Conservation (phyloP, 2,888 invertebrate genomes). For the Agrenia bidenticulata region DNA sequence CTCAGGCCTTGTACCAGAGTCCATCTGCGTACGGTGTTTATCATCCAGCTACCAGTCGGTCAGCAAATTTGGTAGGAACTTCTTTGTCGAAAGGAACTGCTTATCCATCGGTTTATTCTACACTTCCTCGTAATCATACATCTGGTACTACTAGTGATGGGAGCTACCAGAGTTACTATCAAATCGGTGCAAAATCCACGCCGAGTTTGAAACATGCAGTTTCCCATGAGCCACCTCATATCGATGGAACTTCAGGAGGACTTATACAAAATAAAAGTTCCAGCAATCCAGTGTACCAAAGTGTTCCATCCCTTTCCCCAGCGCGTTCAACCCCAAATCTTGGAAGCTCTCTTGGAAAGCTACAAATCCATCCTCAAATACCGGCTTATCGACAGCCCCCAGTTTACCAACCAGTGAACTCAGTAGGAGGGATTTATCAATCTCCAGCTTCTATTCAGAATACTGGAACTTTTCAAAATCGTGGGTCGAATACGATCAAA, state of each 20-base stretch:
- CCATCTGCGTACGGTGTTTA: not conserved
- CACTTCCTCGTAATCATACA: slow-evolving; percentile 37
- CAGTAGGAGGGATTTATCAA: slow-evolving; percentile 8
- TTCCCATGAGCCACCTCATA: not conserved
- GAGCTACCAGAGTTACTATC: slow-evolving; percentile 31
- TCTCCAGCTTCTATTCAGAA: too few relatives aligned
- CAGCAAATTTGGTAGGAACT: not conserved
- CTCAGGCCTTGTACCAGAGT: slow-evolving; percentile 8
- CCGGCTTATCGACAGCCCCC: slow-evolving; percentile 18
- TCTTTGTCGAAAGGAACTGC: not conserved
- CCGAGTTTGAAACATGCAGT: slow-evolving; percentile 32
- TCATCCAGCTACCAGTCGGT: not conserved
- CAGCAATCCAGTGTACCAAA: slow-evolving; percentile 28
- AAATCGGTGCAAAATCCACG: slow-evolving; percentile 44
- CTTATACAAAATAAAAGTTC: slow-evolving; percentile 24
- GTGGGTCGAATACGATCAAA: too few relatives aligned
- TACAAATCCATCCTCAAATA: slow-evolving; percentile 1
- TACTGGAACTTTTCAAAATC: too few relatives aligned
- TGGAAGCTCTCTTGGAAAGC: slow-evolving; percentile 25
- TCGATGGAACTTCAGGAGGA: not conserved
- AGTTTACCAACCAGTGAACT: slow-evolving; percentile 2
- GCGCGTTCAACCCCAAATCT: slow-evolving; percentile 60
- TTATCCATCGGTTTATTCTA: slow-evolving; percentile 35
- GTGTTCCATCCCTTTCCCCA: slow-evolving; percentile 50
- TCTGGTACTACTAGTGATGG: slow-evolving; percentile 1